Evolutionary conservation across 2,113 vertebrate species (phyloP).

Genomic region (Lepus timidus): DNA sequence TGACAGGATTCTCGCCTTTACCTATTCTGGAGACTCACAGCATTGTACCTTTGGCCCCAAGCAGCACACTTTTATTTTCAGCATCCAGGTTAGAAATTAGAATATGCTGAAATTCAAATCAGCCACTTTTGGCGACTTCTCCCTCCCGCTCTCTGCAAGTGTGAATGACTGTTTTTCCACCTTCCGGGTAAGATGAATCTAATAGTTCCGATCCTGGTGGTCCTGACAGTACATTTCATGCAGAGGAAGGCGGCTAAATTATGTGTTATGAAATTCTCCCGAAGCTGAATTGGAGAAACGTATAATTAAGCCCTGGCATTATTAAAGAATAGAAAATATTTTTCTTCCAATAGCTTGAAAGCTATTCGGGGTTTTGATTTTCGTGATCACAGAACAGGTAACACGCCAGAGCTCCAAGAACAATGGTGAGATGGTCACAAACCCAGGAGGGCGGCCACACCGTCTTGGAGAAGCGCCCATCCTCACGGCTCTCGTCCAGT

Average conservation of each 20-base stretch:
- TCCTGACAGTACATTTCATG: slow-evolving; percentile 24
- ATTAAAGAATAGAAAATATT: slow-evolving; percentile 72
- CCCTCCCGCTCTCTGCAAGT: not conserved
- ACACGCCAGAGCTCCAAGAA: not conserved
- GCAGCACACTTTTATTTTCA: slow-evolving; percentile 60
- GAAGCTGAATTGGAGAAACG: slow-evolving; percentile 63
- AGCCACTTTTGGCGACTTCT: slow-evolving; percentile 40
- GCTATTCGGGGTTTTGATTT: not conserved
- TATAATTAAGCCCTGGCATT: slow-evolving; percentile 72
- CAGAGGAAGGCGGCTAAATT: slow-evolving; percentile 44
- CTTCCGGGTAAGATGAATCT: slow-evolving; percentile 30
- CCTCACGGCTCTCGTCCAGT: fast-evolving
- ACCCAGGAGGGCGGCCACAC: fast-evolving
- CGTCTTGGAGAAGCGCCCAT: not conserved
- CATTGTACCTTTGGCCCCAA: slow-evolving; percentile 30
- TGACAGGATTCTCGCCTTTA: not conserved
- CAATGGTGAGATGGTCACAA: not conserved
- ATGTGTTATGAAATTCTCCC: slow-evolving; percentile 63
- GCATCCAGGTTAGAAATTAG: slow-evolving; percentile 32
- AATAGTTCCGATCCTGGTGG: not conserved
- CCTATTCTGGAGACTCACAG: not conserved
- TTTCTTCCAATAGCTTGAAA: slow-evolving; percentile 57
- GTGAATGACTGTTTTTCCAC: slow-evolving; percentile 52
- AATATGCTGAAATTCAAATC: slow-evolving; percentile 66
- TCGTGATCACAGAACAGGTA: not conserved